Evolutionary conservation across 1,140 invertebrate genomes (phyloP).

Genomic region (Nylanderia fulva): DNA sequence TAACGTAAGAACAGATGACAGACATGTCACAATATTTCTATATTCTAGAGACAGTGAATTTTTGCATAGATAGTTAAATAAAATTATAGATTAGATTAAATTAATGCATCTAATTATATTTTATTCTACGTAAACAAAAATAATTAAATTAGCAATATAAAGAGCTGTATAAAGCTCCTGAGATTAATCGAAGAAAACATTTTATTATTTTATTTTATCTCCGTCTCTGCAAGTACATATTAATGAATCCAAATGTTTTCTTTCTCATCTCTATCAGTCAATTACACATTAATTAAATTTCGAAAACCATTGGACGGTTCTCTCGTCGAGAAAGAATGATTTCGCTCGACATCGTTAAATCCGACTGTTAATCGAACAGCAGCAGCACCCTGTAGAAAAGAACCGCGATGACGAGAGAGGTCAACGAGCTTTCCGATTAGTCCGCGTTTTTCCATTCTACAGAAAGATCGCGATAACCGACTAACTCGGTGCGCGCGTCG

Average conservation of each 20-base stretch:
- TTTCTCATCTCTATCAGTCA: background rate
- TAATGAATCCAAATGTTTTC: background rate
- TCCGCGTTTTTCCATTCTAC: conserved; percentile 13
- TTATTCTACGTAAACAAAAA: background rate
- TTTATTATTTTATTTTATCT: background rate
- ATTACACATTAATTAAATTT: background rate
- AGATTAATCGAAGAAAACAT: background rate
- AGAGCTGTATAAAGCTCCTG: too few relatives aligned
- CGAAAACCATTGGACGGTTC: background rate
- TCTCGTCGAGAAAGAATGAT: background rate
- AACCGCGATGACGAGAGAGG: background rate
- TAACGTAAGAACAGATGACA: background rate
- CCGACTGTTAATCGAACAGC: background rate
- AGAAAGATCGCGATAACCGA: conserved; percentile 35
- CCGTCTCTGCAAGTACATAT: background rate
- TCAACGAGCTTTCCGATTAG: conserved; percentile 30
- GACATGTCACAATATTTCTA: background rate
- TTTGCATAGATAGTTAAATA: too few relatives aligned
- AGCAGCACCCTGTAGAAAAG: background rate
- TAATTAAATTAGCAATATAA: too few relatives aligned
- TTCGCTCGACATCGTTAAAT: background rate
- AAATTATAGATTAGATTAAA: too few relatives aligned
- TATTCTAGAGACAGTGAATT: background rate
- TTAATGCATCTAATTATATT: too few relatives aligned
- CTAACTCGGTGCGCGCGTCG: background rate